These are phyloP conservation scores for Asteroscopus sphinx DNA, from an alignment of 2,888 invertebrate genomes.

Conservation along the genomic window DNA sequence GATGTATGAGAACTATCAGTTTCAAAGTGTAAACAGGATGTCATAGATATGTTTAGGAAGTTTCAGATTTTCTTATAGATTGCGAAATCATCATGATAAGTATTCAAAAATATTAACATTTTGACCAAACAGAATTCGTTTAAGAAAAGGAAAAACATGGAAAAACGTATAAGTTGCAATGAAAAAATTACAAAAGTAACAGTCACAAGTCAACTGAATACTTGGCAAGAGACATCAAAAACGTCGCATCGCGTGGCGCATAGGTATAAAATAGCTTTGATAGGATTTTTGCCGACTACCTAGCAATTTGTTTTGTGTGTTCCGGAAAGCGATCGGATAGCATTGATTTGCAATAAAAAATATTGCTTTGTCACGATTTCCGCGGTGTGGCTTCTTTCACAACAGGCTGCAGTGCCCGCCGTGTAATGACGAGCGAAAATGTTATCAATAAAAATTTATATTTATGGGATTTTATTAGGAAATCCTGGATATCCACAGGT, in stretches of 20 bases:
- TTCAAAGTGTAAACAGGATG: constrained; percentile 13
- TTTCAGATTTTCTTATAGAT: constrained; percentile 1
- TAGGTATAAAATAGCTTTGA: constrained; percentile 65
- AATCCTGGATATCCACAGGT: constrained; percentile 44
- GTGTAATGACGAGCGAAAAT: constrained; percentile 59
- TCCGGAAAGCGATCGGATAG: constrained; percentile 74
- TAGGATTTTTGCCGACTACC: constrained; percentile 70
- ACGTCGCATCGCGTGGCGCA: constrained; percentile 57
- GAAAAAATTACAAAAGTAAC: constrained; percentile 12
- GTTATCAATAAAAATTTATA: constrained; percentile 59
- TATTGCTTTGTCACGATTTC: constrained; percentile 80
- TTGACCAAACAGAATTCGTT: background rate
- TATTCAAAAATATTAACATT: no score
- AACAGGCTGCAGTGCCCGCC: constrained; percentile 60
- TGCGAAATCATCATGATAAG: constrained; percentile 1
- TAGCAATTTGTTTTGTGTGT: constrained; percentile 78
- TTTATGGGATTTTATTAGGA: constrained; percentile 54
- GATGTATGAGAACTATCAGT: background rate
- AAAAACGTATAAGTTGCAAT: background rate
- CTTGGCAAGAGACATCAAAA: constrained; percentile 58
- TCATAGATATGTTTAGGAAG: constrained; percentile 13
- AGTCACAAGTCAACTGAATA: constrained; percentile 54
- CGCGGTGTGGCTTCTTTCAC: constrained; percentile 72
- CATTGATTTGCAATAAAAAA: constrained; percentile 84
- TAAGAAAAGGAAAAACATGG: no score